Percentiles rank a stretch among this genome's conserved stretches.
Evolutionary conservation across 1,140 invertebrate species (phyloP).

Genomic region (Octopus sinensis): DNA sequence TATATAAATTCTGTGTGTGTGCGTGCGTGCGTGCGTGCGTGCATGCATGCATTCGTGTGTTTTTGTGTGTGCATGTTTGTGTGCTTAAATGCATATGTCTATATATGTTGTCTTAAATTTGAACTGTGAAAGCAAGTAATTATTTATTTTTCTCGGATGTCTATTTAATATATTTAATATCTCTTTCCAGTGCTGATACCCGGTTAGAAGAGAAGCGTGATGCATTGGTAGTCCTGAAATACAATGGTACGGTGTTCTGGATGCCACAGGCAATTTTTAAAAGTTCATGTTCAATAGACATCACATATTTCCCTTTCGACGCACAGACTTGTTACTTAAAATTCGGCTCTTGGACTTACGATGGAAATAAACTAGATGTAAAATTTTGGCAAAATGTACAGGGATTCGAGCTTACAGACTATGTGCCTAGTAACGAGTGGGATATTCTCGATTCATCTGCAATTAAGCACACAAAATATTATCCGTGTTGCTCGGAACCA

Average conservation of each 20-base stretch:
- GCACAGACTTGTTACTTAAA: slow-evolving; percentile 54
- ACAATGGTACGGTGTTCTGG: slow-evolving; percentile 94
- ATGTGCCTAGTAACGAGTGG: slow-evolving; percentile 58
- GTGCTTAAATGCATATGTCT: too few relatives aligned
- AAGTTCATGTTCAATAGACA: slow-evolving; percentile 81
- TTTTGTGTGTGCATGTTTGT: too few relatives aligned
- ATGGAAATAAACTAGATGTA: slow-evolving; percentile 54
- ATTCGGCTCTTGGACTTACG: slow-evolving; percentile 58
- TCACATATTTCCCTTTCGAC: slow-evolving; percentile 57
- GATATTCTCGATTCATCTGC: slow-evolving; percentile 45
- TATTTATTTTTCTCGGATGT: neutral
- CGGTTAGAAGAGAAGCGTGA: slow-evolving; percentile 53
- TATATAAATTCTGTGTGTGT: too few relatives aligned
- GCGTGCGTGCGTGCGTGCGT: too few relatives aligned
- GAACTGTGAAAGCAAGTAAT: too few relatives aligned
- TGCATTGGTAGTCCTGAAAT: slow-evolving; percentile 57
- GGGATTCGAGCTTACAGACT: slow-evolving; percentile 53
- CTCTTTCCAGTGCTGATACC: slow-evolving; percentile 52
- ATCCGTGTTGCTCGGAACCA: slow-evolving; percentile 56
- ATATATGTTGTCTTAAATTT: too few relatives aligned
- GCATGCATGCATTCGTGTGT: too few relatives aligned
- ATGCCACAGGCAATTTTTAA: slow-evolving; percentile 98
- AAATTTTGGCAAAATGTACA: slow-evolving; percentile 40
- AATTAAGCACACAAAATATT: slow-evolving; percentile 47
- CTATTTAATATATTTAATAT: neutral